Conservation (phyloP, 2,888 invertebrate species). For the Taenaris catops region DNA sequence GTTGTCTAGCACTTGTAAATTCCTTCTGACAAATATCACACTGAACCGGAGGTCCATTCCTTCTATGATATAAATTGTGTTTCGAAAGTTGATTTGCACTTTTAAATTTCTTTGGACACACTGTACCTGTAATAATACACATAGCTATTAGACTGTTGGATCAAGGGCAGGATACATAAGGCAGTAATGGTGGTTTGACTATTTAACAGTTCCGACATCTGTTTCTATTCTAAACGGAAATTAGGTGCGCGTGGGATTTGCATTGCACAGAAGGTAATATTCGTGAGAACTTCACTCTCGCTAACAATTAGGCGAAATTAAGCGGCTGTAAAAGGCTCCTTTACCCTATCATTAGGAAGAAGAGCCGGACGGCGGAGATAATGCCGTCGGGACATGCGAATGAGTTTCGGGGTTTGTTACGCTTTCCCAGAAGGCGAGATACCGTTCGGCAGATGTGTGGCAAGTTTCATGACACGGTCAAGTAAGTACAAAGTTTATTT, state of each 20-base stretch:
- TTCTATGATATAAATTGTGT: conserved; percentile 83
- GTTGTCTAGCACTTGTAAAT: conserved; percentile 73
- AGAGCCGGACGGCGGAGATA: conserved; percentile 52
- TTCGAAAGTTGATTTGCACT: conserved; percentile 89
- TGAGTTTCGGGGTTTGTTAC: conserved; percentile 67
- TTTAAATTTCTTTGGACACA: conserved; percentile 89
- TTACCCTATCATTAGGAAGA: conserved; percentile 67
- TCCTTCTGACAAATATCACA: conserved; percentile 82
- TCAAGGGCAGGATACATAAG: too few species aligned
- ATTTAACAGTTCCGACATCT: conserved; percentile 53
- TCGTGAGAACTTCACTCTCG: conserved; percentile 70
- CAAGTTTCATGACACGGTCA: conserved; percentile 70
- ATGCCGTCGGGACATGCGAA: conserved; percentile 72
- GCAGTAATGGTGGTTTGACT: too few species aligned
- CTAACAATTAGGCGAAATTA: conserved; percentile 71
- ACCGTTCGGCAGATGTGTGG: conserved; percentile 72
- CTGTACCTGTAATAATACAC: conserved; percentile 57
- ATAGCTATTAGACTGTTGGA: too few species aligned
- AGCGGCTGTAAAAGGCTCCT: conserved; percentile 59
- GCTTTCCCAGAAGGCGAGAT: conserved; percentile 75
- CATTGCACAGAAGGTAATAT: conserved; percentile 62
- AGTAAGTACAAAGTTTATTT: conserved; percentile 68
- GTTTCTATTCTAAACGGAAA: conserved; percentile 52
- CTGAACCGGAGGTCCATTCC: conserved; percentile 33
- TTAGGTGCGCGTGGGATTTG: conserved; percentile 67